A percentile compares a stretch with the other conserved stretches of the same genome.
Evolutionary conservation across 2,113 vertebrate species (phyloP).

Genomic region (Trachemys scripta): DNA sequence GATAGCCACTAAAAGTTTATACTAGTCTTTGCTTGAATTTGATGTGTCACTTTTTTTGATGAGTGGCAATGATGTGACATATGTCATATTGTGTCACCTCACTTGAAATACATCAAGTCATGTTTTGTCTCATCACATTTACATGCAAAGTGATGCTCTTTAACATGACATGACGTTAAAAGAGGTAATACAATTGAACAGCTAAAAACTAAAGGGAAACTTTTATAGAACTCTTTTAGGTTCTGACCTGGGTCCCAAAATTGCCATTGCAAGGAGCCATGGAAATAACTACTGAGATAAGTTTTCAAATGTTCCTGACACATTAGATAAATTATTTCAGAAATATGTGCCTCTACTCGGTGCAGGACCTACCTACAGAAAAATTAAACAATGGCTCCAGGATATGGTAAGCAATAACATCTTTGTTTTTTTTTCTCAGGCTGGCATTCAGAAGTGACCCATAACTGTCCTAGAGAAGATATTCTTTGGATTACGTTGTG

Average conservation of each 20-base stretch:
- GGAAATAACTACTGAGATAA: background rate
- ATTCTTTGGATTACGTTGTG: rapidly evolving
- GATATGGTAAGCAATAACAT: background rate
- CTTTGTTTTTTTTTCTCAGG: background rate
- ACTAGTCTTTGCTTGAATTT: constrained; percentile 48
- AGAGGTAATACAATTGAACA: background rate
- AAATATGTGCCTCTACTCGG: background rate
- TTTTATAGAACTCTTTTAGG: background rate
- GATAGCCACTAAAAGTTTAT: constrained; percentile 54
- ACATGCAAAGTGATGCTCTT: constrained; percentile 45
- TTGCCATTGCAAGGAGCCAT: background rate
- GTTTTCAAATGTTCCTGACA: background rate
- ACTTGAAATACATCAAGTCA: constrained; percentile 54
- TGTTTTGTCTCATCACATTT: constrained; percentile 35
- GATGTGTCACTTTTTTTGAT: constrained; percentile 64
- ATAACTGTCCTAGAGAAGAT: rapidly evolving
- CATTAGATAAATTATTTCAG: background rate
- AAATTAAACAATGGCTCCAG: background rate
- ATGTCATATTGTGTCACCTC: constrained; percentile 53
- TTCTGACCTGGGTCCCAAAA: background rate
- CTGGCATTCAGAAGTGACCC: background rate
- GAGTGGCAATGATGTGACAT: constrained; percentile 68
- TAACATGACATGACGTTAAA: constrained; percentile 27
- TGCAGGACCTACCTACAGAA: background rate
- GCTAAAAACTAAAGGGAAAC: constrained; percentile 8